Evolutionary conservation across 2,113 vertebrate genomes (phyloP), one percentile per base, ranked within the genome.

Genomic region (Gambusia holbrooki): DNA sequence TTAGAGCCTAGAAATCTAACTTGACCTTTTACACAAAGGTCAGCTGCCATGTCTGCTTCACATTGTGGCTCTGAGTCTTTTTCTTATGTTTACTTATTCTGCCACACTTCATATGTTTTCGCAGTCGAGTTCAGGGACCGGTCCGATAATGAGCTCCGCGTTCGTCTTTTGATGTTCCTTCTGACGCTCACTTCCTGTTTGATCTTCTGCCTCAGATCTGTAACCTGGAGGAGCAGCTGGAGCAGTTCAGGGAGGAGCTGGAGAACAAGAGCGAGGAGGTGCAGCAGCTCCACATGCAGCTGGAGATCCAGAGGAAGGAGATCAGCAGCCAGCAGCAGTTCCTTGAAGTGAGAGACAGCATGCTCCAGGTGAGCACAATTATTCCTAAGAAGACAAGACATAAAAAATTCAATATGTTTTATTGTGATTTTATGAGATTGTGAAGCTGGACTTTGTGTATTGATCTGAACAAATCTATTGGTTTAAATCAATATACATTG

Each of bases 211-310:
- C 84, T 58, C 77, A 99, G 98, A 96, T 98, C 58, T 93, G 95
- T 0, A 97, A 99, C 88, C 95, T 99, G 89, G 98, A 99, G 91
- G 98, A 99, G 82, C 98, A 99, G 72, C 90, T 99, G 87, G 98
- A 99, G 73, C 98, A 99, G 84, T 99, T 99, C 88, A 95, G 96
- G 80, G 98, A 99, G 85, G 98, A 99, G 89, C 92, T 99, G 84
- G 97, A 99, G 94, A 99, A 99, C 84, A 99, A 99, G 93, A 97
- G 96, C 48, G 98, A 99, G 90, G 98, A 99, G 94, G 95, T 97
- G 77, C 97, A 99, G 87, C 98, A 98, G 77, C 92, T 99, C 54
- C 96, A 98, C 40, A 99, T 99, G 98, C 98, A 99, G 85, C 92
- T 99, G 81, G 97, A 99, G 95, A 99, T 99, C 92, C 97, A 99